These are phyloP conservation scores for Calcarius lapponicus DNA, from an alignment of 2,797 vertebrate species.

Conservation along the genomic window DNA sequence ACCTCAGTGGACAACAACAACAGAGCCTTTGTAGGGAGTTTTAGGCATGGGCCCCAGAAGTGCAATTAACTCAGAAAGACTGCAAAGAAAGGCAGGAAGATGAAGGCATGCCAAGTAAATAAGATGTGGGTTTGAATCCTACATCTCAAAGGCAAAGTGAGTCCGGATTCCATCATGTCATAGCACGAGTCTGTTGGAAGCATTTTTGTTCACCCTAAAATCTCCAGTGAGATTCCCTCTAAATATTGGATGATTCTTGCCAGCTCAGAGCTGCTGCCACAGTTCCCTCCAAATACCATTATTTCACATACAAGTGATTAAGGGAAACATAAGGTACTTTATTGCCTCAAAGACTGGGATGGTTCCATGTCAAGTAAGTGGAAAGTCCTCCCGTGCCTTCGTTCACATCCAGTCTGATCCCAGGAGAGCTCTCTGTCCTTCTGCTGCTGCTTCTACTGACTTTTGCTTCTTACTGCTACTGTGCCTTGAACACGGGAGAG, in stretches of 20 bases:
- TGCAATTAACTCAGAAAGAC: neutral
- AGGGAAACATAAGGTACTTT: neutral
- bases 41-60: neutral
- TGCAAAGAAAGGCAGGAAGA: neutral
- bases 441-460: neutral
- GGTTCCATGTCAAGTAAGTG: neutral
- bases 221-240: neutral
- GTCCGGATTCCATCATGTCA: neutral
- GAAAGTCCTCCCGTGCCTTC: neutral
- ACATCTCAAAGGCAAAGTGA: neutral
- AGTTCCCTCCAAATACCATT: neutral
- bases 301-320: neutral
- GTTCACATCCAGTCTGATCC: neutral
- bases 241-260: neutral
- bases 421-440: neutral
- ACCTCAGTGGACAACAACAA: neutral
- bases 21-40: neutral
- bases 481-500: neutral
- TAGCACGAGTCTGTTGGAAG: rapidly evolving
- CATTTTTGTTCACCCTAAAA: neutral
- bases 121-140: neutral
- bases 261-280: neutral
- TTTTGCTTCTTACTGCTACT: neutral
- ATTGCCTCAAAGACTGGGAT: neutral
- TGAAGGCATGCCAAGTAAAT: neutral